Base-by-base conservation (phyloP, 92 coral and sea anemone species). In the Actinernus sp. region DNA sequence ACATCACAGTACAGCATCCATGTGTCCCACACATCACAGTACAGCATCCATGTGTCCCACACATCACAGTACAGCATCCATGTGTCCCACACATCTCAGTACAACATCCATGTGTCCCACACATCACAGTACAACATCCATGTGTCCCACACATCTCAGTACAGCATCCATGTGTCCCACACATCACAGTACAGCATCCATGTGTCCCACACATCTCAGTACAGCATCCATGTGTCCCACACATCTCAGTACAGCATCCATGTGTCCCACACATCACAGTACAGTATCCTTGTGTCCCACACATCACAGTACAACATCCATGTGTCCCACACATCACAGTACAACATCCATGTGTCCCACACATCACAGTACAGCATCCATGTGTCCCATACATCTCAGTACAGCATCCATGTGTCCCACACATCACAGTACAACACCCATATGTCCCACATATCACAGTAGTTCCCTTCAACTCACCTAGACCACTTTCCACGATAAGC, bases 401-500 rank as follows among this genome's bases (percentile, higher is more conserved):
- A 34, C 41, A 34, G 6, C 41, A 34, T 14, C 41, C 6, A 6
- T 6, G 8, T 14, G 14, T 34, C 14, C 41, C 14, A 14, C 14
- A 34, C 41, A 34, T 34, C 41, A 34, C 41, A 34, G 14, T 14
- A 34, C 41, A 34, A 34, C 41, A 34, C n/a, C n/a, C n/a, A n/a
- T n/a, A n/a, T n/a, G n/a, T 34, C 14, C 41, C 14, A 14, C 41
- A 34, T 34, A 34, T 34, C 41, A 34, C 41, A 34, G 8, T n/a
- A n/a, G n/a, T n/a, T n/a, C n/a, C n/a, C n/a, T 17, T 17, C n/a
- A n/a, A 33, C 79, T 18, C 66, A 86, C 97, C 68, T 48, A 81
- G 57, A 43, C 97, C 97, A 8, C 76, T 55, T 59, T 90, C 89
- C 55, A 64, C 76, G 48, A 88, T 46, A 38, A 90, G 67, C 38